A percentile compares a stretch with the other conserved stretches of the same genome.
Conservation (phyloP, 2,888 invertebrate genomes). For the Drosophila paranaensis region DNA sequence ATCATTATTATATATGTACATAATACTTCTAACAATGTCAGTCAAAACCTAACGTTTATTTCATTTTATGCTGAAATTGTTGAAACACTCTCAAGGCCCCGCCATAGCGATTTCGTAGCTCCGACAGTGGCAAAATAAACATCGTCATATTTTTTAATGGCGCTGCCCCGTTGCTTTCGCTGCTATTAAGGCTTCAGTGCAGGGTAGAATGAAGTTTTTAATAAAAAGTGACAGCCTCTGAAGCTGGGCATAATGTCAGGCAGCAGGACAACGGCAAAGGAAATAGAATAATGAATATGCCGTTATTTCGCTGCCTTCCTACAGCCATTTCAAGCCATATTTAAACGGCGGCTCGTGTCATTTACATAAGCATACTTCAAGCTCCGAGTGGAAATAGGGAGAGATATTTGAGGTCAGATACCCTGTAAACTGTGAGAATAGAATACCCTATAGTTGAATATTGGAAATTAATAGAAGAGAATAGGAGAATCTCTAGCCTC, state of each 20-base stretch:
- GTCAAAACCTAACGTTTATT: neutral
- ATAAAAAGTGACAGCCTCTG: conserved; percentile 59
- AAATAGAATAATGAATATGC: conserved; percentile 15
- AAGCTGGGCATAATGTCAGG: conserved; percentile 50
- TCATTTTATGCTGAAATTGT: neutral
- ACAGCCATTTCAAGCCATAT: conserved; percentile 17
- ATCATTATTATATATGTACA: too few species aligned
- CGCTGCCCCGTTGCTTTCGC: conserved; percentile 3
- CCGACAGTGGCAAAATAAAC: neutral
- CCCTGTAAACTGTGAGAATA: neutral
- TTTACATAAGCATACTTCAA: conserved; percentile 45
- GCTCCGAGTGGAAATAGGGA: neutral
- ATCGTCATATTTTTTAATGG: conserved; percentile 22
- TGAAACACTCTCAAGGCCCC: neutral
- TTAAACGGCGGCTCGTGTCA: conserved; percentile 56
- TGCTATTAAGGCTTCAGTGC: conserved; percentile 31
- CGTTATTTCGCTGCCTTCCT: conserved; percentile 2
- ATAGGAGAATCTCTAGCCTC: too few species aligned
- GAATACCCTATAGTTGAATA: neutral
- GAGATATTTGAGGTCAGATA: neutral
- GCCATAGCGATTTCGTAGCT: neutral
- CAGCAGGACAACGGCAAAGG: conserved; percentile 3
- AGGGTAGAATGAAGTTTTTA: conserved; percentile 67
- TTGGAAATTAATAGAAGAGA: too few species aligned
- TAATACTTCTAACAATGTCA: neutral